Evolutionary conservation across 1,140 invertebrate species (phyloP).

Genomic region (Caenorhabditis inopinata): DNA sequence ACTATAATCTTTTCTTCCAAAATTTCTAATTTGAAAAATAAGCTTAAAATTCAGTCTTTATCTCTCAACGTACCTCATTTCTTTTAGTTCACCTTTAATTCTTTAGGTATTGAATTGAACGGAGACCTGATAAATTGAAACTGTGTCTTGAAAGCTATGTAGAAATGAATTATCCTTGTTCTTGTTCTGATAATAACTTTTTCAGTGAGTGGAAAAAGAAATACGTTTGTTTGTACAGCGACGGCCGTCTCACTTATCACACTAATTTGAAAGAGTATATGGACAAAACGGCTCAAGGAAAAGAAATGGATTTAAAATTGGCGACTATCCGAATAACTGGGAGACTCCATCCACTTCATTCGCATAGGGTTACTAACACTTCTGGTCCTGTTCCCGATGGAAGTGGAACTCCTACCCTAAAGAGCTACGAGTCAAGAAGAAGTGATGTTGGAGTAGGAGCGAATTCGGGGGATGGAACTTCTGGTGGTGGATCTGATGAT

Average conservation of each 20-base stretch:
- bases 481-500: conserved; percentile 50
- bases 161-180: too few species aligned
- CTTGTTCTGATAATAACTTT: too few species aligned
- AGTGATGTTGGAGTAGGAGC: conserved; percentile 9
- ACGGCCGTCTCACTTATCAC: conserved; percentile 90
- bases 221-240: conserved; percentile 91
- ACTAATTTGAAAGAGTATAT: conserved; percentile 95
- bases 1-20: background rate
- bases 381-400: conserved; percentile 19
- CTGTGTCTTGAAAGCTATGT: too few species aligned
- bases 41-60: too few species aligned
- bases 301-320: conserved; percentile 75
- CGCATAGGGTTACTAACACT: background rate
- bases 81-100: too few species aligned
- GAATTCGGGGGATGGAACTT: conserved; percentile 55
- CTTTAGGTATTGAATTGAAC: too few species aligned
- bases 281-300: conserved; percentile 89
- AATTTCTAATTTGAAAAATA: background rate
- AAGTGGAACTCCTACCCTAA: conserved; percentile 47
- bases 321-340: background rate
- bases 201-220: conserved; percentile 96
- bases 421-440: conserved; percentile 17
- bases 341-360: conserved; percentile 26
- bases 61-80: too few species aligned
- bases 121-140: too few species aligned